phyloP scores from a whole-genome alignment of 2,888 invertebrate genomes.

The Augochlorella aurata region DNA sequence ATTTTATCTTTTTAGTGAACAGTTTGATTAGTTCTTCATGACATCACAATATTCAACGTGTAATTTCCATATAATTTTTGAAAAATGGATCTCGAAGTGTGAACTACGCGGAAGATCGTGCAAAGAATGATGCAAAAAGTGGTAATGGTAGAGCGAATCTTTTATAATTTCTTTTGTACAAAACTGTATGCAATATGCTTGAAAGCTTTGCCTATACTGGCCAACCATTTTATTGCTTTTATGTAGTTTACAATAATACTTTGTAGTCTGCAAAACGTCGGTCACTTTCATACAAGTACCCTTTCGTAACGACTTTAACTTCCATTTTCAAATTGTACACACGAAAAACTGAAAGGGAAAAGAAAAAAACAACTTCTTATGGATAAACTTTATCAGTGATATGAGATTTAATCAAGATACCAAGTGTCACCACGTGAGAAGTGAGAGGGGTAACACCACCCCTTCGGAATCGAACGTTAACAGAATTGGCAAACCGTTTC shows the following conservation, averaged over 20 bases:
- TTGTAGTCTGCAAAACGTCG: conserved; percentile 13
- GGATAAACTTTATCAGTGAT: conserved; percentile 20
- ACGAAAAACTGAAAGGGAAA: neutral
- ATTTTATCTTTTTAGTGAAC: conserved; percentile 6
- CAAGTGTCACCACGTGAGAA: conserved; percentile 33
- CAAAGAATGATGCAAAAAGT: conserved; percentile 59
- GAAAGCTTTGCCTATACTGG: conserved; percentile 41
- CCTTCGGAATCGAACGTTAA: conserved; percentile 30
- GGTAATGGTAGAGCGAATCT: conserved; percentile 50
- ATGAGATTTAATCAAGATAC: conserved; percentile 22
- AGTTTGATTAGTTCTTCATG: conserved; percentile 13
- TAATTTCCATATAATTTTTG: conserved; percentile 13
- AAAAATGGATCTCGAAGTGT: conserved; percentile 36
- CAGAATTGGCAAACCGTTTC: conserved; percentile 38
- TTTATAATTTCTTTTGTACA: conserved; percentile 5
- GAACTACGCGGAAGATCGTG: conserved; percentile 29
- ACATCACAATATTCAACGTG: neutral
- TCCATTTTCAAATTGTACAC: conserved; percentile 12
- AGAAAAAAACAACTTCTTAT: neutral
- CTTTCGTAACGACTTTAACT: conserved; percentile 13
- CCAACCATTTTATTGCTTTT: conserved; percentile 4
- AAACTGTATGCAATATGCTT: conserved; percentile 31
- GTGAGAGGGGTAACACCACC: conserved; percentile 27
- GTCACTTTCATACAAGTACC: conserved; percentile 14
- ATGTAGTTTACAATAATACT: conserved; percentile 15